phyloP scores from a whole-genome alignment of 1,140 invertebrate genomes.

The Drosophila kurseongensis region DNA sequence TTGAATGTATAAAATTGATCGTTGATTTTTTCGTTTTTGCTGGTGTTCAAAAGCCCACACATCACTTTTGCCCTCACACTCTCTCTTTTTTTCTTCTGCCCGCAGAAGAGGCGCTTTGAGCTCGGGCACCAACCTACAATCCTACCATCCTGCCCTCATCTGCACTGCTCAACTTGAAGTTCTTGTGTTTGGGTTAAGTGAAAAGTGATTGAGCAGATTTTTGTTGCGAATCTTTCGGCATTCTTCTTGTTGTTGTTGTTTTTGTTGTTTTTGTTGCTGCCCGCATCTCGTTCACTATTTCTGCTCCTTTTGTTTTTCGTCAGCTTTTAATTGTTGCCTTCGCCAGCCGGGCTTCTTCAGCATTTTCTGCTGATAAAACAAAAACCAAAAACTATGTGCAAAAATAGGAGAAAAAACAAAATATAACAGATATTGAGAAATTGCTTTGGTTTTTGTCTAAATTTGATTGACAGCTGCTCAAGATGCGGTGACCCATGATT shows the following conservation, averaged over 20 bases:
- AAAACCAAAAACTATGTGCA: slow-evolving; percentile 44
- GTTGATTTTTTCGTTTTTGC: slow-evolving; percentile 45
- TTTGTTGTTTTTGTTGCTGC: slow-evolving; percentile 27
- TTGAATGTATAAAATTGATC: background rate
- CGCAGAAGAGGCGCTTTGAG: slow-evolving; percentile 8
- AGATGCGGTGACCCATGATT: slow-evolving; percentile 49
- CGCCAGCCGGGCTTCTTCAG: slow-evolving; percentile 33
- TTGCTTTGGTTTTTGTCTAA: slow-evolving; percentile 40
- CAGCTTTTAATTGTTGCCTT: slow-evolving; percentile 67
- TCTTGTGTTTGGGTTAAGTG: slow-evolving; percentile 82
- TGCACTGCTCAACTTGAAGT: slow-evolving; percentile 65
- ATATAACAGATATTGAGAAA: slow-evolving; percentile 15
- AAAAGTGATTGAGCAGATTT: slow-evolving; percentile 83
- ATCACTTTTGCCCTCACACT: slow-evolving; percentile 65
- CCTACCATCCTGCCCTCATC: background rate
- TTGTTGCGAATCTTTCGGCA: slow-evolving; percentile 78
- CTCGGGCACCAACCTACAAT: background rate
- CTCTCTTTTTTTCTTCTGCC: slow-evolving; percentile 23
- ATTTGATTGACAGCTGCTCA: slow-evolving; percentile 41
- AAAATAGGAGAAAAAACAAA: slow-evolving; percentile 11
- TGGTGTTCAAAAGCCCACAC: slow-evolving; percentile 78
- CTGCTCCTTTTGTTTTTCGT: slow-evolving; percentile 39
- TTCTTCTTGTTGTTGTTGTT: slow-evolving; percentile 37
- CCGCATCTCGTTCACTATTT: slow-evolving; percentile 57
- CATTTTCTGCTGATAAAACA: slow-evolving; percentile 32